Evolutionary conservation across 2,888 invertebrate species (phyloP), one percentile per base, ranked within the genome.

Genomic region (Dryocosmus kuriphilus): DNA sequence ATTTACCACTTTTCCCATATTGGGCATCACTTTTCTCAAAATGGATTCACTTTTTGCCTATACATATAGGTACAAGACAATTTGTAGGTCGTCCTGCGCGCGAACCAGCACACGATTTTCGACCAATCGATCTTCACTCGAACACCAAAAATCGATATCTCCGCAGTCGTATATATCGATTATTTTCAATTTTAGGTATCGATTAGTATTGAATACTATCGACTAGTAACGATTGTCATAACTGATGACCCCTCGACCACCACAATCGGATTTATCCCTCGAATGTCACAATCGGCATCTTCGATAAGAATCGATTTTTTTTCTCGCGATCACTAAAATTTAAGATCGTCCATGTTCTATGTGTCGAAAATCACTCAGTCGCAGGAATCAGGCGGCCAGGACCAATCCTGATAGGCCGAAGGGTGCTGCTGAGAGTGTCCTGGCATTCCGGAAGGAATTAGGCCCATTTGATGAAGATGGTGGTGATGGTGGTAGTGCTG

Each of bases 311-410:
- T 22, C 35, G 38, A 24, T 35, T 65, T 22, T 65, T 22, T 24
- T 32, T 3, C 14, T 6, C 19, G 30, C 27, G 30, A 65, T 65
- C 65, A 65, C 65, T 22, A 65, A 14, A 65, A 65, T 5, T 22
- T 35, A 14, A 19, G 71, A 51, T 46, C 46, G 30, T 62, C 67
- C 27, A 62, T 57, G 38, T 51, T 19, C 41, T 73, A 24, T 27
- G 19, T 73, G 32, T 38, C 55, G 65, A 22, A 30, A 27, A 27
- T 22, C 51, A 73, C 78, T 89, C 87, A 91, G 73, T 91, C 91
- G 82, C 91, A 91, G 62, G 90, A 86, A 74, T 91, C 90, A 73
- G 86, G 86, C 46, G 88, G 84, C 89, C 89, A 89, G 57, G 87
- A 83, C 89, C 89, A 89, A 16, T 89, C 89, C 80, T 89, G 89